Conservation (phyloP, 2,113 vertebrate species). For the Cryptotis parvus region DNA sequence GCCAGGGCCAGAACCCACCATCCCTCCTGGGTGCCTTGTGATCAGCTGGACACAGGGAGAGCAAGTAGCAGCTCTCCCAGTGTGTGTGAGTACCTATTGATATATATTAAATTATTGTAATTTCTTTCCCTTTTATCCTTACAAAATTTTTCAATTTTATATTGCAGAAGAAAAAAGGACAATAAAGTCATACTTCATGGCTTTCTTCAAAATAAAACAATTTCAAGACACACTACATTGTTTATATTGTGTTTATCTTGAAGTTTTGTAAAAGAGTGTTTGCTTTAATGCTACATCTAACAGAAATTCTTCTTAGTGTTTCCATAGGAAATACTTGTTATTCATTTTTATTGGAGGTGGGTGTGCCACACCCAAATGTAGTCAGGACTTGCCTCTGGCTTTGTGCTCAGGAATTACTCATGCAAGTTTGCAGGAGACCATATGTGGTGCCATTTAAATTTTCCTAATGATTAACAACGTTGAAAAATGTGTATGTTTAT, state of each 20-base stretch:
- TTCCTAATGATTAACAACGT: neutral
- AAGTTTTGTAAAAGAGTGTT: conserved; percentile 1
- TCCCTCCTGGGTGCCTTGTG: too few relatives aligned
- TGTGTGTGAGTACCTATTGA: too few relatives aligned
- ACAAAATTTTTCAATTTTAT: neutral
- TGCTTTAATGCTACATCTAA: neutral
- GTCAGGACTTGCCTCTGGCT: too few relatives aligned
- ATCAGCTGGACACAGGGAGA: too few relatives aligned
- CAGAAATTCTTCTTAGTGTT: neutral
- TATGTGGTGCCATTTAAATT: neutral
- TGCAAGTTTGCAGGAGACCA: too few relatives aligned
- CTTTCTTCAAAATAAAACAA: neutral
- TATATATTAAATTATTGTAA: neutral
- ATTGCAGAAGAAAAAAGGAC: neutral
- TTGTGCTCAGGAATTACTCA: too few relatives aligned
- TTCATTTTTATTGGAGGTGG: too few relatives aligned
- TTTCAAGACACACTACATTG: neutral
- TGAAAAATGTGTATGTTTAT: neutral
- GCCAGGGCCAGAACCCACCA: too few relatives aligned
- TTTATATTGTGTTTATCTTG: neutral
- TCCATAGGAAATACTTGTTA: neutral
- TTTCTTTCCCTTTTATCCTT: neutral
- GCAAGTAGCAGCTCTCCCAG: too few relatives aligned
- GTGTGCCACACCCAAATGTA: too few relatives aligned
- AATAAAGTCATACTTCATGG: neutral